Evolutionary conservation across 2,797 vertebrate species (phyloP).

Genomic region (Enteromius mattozi): DNA sequence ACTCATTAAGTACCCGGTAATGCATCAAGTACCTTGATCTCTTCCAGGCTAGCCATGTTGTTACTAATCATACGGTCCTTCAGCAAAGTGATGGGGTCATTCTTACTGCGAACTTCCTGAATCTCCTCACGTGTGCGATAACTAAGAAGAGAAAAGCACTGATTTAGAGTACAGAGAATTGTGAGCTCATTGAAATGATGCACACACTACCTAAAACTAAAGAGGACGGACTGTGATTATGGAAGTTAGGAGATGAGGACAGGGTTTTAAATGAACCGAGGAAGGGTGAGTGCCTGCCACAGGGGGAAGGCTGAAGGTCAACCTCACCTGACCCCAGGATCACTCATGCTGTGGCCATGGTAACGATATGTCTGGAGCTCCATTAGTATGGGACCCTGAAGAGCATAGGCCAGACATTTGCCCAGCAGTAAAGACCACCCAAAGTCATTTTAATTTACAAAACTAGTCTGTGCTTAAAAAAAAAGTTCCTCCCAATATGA

Average conservation of each 20-base stretch:
- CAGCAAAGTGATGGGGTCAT: conserved; percentile 91
- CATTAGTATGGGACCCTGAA: conserved; percentile 83
- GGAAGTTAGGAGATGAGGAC: background rate
- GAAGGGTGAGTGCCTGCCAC: conserved; percentile 8
- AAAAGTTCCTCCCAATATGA: background rate
- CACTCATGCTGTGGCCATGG: conserved; percentile 95
- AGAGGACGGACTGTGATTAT: background rate
- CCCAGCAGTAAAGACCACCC: conserved; percentile 28
- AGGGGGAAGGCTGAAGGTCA: background rate
- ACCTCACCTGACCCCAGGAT: conserved; percentile 90
- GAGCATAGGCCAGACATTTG: conserved; percentile 25
- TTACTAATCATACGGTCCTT: conserved; percentile 89
- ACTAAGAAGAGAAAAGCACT: conserved; percentile 66
- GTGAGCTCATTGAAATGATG: conserved; percentile 44
- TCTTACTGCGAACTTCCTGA: conserved; percentile 91
- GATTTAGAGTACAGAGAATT: conserved; percentile 51
- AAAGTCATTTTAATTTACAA: background rate
- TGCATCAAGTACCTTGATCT: conserved; percentile 83
- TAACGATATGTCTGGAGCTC: conserved; percentile 86
- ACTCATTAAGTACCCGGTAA: background rate
- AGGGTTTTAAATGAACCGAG: background rate
- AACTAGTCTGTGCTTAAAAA: background rate
- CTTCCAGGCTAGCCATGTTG: conserved; percentile 88
- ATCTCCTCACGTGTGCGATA: conserved; percentile 94
- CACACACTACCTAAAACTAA: background rate